Conservation (phyloP, 2,797 vertebrate genomes). For the Arctocebus calabarensis region DNA sequence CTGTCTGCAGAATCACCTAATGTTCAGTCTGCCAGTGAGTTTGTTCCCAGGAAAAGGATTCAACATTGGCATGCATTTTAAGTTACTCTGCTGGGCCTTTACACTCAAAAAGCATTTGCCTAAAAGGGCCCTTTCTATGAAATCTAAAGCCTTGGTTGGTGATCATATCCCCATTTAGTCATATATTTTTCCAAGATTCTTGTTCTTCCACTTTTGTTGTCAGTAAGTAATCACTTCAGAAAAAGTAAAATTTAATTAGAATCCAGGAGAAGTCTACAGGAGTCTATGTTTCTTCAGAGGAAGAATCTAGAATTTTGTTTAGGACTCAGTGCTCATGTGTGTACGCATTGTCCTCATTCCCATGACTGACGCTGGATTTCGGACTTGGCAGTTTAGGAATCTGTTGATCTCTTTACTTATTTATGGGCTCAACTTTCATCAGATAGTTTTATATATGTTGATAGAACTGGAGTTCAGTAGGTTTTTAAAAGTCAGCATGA, state of each 20-base stretch:
- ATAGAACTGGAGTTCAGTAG: neutral
- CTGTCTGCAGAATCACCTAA: neutral
- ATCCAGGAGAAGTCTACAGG: neutral
- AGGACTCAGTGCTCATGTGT: neutral
- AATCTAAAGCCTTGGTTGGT: neutral
- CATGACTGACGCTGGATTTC: neutral
- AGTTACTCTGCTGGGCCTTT: neutral
- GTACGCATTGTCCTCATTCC: neutral
- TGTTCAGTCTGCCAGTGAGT: neutral
- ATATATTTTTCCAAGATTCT: constrained; percentile 6
- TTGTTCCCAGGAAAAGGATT: constrained; percentile 36
- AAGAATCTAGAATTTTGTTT: constrained; percentile 18
- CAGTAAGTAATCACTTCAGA: neutral
- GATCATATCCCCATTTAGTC: neutral
- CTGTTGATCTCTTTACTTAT: neutral
- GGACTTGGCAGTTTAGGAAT: neutral
- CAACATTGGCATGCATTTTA: neutral
- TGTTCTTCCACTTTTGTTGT: constrained; percentile 22
- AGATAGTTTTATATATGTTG: neutral
- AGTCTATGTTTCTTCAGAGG: neutral
- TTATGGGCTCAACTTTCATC: neutral
- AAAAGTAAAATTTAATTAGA: neutral
- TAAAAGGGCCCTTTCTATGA: neutral
- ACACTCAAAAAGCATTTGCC: neutral
- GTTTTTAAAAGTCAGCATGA: neutral